A percentile compares a stretch with the other conserved stretches of the same genome.
Conservation (phyloP, 2,113 vertebrate species). For the Gnathonemus echidnorhynchus region DNA sequence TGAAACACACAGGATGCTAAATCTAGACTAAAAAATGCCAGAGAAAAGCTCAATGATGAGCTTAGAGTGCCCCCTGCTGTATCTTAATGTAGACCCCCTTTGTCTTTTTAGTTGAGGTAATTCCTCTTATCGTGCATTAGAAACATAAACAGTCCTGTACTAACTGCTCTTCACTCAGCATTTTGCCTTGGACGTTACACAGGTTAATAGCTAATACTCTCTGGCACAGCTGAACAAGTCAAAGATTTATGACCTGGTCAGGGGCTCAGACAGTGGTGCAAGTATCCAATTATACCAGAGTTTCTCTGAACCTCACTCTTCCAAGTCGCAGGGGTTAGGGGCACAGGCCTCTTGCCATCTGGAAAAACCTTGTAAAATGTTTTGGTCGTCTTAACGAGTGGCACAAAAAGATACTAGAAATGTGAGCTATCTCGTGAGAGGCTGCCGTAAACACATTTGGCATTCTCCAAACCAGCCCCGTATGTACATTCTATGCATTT, state of each 20-base stretch:
- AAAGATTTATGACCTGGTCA: neutral
- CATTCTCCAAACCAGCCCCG: neutral
- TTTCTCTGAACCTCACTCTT: neutral
- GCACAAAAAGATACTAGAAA: neutral
- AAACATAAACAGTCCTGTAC: neutral
- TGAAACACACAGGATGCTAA: neutral
- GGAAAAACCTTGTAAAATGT: neutral
- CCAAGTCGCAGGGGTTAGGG: neutral
- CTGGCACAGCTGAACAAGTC: neutral
- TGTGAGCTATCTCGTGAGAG: neutral
- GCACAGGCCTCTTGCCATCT: neutral
- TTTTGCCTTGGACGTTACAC: neutral
- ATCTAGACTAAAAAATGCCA: neutral
- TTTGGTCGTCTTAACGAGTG: neutral
- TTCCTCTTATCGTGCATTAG: neutral
- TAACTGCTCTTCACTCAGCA: neutral
- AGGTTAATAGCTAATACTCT: neutral
- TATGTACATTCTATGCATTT: neutral
- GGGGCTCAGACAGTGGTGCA: neutral
- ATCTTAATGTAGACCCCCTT: neutral
- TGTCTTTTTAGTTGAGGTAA: neutral
- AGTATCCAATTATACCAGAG: too few species aligned
- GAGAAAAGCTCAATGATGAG: neutral
- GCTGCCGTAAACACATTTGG: neutral
- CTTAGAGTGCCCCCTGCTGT: constrained; percentile 6